Evolutionary conservation across 2,113 vertebrate genomes (phyloP).

Genomic region (Platysternon megacephalum): DNA sequence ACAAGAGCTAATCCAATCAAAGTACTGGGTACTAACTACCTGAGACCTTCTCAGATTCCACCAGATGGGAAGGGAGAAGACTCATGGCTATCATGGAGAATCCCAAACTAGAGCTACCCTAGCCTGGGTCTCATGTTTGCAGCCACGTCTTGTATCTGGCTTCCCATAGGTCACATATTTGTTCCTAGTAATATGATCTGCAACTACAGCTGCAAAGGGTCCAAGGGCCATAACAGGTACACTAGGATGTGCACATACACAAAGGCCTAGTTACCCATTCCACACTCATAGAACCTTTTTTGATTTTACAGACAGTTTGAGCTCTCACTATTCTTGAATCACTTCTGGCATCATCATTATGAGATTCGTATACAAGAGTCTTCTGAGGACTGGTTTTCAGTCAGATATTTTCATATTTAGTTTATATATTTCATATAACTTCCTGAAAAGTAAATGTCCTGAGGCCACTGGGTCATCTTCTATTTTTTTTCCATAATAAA

Average conservation of each 20-base stretch:
- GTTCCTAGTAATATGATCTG: not conserved
- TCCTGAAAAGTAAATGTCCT: not conserved
- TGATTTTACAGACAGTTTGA: not conserved
- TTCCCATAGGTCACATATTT: not conserved
- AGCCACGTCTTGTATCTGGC: not conserved
- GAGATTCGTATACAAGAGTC: not conserved
- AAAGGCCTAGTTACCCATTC: not conserved
- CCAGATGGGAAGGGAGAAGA: not conserved
- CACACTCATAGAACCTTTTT: not conserved
- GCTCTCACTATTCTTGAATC: not conserved
- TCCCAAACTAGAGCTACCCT: not conserved
- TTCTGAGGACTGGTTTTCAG: not conserved
- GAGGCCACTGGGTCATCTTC: not conserved
- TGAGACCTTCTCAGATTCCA: not conserved
- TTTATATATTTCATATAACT: not conserved
- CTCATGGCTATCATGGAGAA: not conserved
- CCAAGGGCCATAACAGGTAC: not conserved
- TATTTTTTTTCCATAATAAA: not conserved
- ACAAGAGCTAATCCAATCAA: not conserved
- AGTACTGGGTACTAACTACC: not conserved
- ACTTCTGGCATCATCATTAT: not conserved
- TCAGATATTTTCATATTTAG: not conserved
- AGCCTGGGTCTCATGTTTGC: not conserved
- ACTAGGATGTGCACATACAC: not conserved
- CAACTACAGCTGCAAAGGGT: not conserved